Percentiles rank a stretch among this genome's conserved stretches.
Conservation (phyloP, 1,140 invertebrate genomes). For the Odontomachus brunneus region DNA sequence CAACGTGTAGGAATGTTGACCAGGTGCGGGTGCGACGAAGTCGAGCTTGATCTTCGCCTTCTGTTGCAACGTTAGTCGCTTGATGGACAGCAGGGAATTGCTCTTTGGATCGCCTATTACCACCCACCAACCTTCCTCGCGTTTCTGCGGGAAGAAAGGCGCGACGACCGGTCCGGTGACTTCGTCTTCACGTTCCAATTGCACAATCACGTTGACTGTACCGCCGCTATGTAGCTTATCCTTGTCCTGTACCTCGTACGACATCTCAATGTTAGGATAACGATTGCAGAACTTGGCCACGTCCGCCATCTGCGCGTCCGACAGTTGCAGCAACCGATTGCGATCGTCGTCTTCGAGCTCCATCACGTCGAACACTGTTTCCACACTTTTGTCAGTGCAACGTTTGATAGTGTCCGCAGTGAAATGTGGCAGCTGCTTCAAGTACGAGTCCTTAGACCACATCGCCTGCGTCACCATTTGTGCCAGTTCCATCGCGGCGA, state of each 20-base stretch:
- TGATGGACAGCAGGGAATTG: conserved; percentile 98
- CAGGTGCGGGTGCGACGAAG: conserved; percentile 95
- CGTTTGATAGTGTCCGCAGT: conserved; percentile 95
- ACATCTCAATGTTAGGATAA: conserved; percentile 99
- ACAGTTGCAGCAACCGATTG: conserved; percentile 93
- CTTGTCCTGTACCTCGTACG: conserved; percentile 95
- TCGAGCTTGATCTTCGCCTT: conserved; percentile 98
- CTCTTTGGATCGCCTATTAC: conserved; percentile 98
- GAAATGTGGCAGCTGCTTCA: conserved; percentile 99
- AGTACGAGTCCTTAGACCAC: conserved; percentile 99
- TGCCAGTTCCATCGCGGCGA: conserved; percentile 99
- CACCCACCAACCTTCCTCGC: conserved; percentile 99
- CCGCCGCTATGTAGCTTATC: conserved; percentile 92
- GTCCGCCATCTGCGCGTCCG: conserved; percentile 96
- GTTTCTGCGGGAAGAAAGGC: conserved; percentile 98
- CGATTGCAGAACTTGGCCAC: conserved; percentile 99
- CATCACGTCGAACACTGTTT: conserved; percentile 99
- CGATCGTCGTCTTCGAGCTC: conserved; percentile 98
- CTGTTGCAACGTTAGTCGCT: conserved; percentile 96
- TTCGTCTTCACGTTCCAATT: conserved; percentile 98
- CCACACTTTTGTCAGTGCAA: conserved; percentile 95
- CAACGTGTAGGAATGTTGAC: conserved; percentile 95
- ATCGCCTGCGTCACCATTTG: conserved; percentile 99
- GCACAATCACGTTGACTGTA: conserved; percentile 95
- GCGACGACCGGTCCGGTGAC: conserved; percentile 98